A percentile compares a stretch with the other conserved stretches of the same genome.
These are phyloP conservation scores for Pseudopleuronectes americanus DNA, from an alignment of 2,797 vertebrate genomes.

Conservation along the genomic window DNA sequence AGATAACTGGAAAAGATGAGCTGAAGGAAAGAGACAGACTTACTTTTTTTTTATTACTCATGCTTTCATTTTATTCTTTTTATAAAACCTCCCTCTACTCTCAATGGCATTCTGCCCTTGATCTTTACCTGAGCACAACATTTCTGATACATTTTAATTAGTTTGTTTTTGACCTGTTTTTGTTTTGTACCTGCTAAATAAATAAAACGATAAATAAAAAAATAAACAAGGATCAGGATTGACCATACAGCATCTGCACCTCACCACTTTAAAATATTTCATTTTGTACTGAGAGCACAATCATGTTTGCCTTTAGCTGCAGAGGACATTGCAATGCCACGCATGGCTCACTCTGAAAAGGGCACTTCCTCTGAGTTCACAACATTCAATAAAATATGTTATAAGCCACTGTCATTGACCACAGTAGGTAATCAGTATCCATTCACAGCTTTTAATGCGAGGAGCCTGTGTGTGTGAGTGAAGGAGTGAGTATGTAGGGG, in stretches of 20 bases:
- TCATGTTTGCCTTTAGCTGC: conserved; percentile 34
- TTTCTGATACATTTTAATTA: not conserved
- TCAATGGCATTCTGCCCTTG: not conserved
- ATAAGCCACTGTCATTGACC: conserved; percentile 46
- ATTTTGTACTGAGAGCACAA: conserved; percentile 39
- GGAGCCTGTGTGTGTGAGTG: conserved; percentile 17
- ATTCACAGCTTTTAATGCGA: conserved; percentile 48
- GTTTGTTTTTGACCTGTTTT: not conserved
- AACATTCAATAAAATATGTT: conserved; percentile 52
- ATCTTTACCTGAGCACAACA: not conserved
- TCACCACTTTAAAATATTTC: conserved; percentile 23
- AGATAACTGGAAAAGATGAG: not conserved
- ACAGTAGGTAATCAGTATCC: conserved; percentile 57
- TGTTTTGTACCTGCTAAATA: too few relatives aligned
- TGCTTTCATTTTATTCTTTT: not conserved
- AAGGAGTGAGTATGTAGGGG: conserved; percentile 8
- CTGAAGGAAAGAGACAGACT: not conserved
- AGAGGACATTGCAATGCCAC: conserved; percentile 50
- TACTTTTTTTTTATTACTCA: too few relatives aligned
- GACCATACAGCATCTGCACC: not conserved
- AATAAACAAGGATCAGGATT: conserved; percentile 7
- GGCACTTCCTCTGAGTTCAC: conserved; percentile 56
- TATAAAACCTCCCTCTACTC: not conserved
- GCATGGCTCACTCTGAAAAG: conserved; percentile 59
- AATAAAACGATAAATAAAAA: too few relatives aligned